Base-by-base conservation (phyloP, 1,140 invertebrate species). In the Meloidogyne exigua region DNA sequence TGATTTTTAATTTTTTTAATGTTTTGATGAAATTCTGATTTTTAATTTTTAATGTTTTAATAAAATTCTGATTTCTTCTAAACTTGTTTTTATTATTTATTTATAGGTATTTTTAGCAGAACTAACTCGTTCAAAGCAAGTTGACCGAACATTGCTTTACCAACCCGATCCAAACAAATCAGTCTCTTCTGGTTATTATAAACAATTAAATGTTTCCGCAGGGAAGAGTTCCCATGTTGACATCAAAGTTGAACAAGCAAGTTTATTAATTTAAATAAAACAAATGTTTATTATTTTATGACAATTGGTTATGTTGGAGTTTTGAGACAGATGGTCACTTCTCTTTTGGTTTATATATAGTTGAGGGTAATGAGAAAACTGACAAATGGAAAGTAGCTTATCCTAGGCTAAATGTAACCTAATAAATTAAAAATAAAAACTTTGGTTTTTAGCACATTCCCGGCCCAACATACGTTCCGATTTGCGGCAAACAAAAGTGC, bases 321-420 rank as follows among this genome's bases (percentile, higher is more conserved):
- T 78, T 87, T 68, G 68, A 83, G 39, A 68, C 86, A 11, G 84
- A 87, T 75, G 85, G 85, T 2, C 82, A 87, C 62, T 87, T 87
- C 77, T 85, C 81, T 21, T 87, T 84, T 49, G 85, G 69, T 4
- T 64, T 87, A 28, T 85, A 84, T 65, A 73, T 80, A 36, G 32
- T 66, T n/a, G 75, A 81, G 13, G 79, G 10, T 39, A 39, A 81
- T 15, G 77, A 79, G 21, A 67, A 64, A 28, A 72, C 79, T 67
- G 42, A 72, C 72, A 68, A 63, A 39, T 72, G 49, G 49, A 57
- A 57, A 57, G 21, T 79, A 25, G 78, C 82, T 12, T 87, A 87
- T 74, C 85, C 85, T 11, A 25, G 79, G n/a, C 84, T 87, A 67
- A 85, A 80, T 62, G 85, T 86, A 79, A 36, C 10, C 7, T 63